A percentile compares a stretch with the other conserved stretches of the same genome.
Conservation (phyloP, 2,113 vertebrate genomes). For the Myanophis thanlyinensis region DNA sequence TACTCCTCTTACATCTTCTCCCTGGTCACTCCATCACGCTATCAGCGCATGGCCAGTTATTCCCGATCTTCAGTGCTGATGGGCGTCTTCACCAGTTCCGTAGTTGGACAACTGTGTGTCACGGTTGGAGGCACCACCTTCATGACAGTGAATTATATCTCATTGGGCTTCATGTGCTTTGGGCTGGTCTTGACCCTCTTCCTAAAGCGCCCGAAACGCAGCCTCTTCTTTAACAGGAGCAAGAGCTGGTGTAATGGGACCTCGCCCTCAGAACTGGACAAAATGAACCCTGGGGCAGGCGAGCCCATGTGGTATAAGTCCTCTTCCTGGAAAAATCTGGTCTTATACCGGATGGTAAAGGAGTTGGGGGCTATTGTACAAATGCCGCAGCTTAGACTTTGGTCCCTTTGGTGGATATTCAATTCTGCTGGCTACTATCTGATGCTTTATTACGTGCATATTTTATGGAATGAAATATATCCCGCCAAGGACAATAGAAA, state of each 20-base stretch:
- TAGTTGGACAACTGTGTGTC: conserved; percentile 86
- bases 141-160: conserved; percentile 74
- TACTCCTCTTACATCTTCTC: conserved; percentile 99
- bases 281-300: conserved; percentile 33
- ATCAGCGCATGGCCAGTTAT: conserved; percentile 90
- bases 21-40: conserved; percentile 76
- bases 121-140: conserved; percentile 63
- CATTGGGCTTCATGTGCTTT: conserved; percentile 83
- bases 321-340: conserved; percentile 57
- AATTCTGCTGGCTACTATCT: conserved; percentile 94
- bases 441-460: conserved; percentile 88
- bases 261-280: conserved; percentile 54
- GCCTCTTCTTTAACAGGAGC: conserved; percentile 86
- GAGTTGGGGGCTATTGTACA: conserved; percentile 67
- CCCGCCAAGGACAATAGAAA: conserved; percentile 40
- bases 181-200: conserved; percentile 79
- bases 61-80: conserved; percentile 85
- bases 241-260: accelerated
- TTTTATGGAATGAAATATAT: conserved; percentile 84
- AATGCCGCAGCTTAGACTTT: conserved; percentile 83
- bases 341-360: conserved; percentile 77
- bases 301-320: neutral
- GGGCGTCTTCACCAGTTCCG: conserved; percentile 90
- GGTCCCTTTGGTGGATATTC: conserved; percentile 96
- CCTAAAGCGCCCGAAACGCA: conserved; percentile 84